Conservation (phyloP, 2,797 vertebrate genomes). For the Molossus alvarezi region DNA sequence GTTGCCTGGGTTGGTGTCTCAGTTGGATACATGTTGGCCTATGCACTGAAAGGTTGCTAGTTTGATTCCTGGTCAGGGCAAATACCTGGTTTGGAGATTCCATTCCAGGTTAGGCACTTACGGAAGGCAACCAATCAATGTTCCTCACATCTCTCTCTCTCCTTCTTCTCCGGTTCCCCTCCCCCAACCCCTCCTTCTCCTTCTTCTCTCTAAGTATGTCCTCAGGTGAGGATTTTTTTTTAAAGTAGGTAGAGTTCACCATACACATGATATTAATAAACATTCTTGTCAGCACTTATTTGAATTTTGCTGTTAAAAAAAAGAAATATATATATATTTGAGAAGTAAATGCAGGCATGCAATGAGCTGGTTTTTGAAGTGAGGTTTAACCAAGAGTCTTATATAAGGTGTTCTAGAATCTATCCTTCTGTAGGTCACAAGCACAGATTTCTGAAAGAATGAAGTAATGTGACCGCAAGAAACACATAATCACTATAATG, state of each 20-base stretch:
- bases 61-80: background rate
- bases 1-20: background rate
- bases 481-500: background rate
- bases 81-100: background rate
- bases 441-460: slow-evolving; percentile 36
- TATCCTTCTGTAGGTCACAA: background rate
- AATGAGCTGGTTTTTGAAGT: slow-evolving; percentile 1
- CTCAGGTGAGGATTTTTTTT: background rate
- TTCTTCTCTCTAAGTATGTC: background rate
- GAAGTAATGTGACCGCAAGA: slow-evolving; percentile 25
- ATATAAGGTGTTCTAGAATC: background rate
- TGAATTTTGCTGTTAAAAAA: background rate
- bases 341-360: background rate
- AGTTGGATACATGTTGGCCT: background rate
- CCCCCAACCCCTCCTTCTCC: background rate
- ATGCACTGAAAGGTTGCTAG: background rate
- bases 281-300: background rate
- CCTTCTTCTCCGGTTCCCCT: no score
- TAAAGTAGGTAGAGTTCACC: background rate
- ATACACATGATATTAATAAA: background rate
- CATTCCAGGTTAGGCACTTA: background rate
- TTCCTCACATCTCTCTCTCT: no score
- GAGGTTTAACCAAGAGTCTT: slow-evolving; percentile 17
- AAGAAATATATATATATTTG: slow-evolving; percentile 40
- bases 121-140: background rate